Evolutionary conservation across 2,797 vertebrate genomes (phyloP).

Genomic region (Helicolenus hilgendorfi): DNA sequence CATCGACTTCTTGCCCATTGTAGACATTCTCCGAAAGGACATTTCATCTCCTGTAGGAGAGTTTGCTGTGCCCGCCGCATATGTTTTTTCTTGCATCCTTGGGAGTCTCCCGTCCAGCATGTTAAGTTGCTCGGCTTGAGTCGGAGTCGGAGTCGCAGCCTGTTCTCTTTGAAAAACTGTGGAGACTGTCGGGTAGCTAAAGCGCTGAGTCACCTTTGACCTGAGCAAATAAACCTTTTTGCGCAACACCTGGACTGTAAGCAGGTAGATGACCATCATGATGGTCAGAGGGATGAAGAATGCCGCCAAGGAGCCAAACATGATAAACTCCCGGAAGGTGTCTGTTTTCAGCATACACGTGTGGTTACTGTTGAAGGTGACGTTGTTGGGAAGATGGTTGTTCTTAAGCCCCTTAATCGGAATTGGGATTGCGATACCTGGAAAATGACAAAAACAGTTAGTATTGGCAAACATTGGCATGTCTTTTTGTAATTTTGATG

Average conservation of each 20-base stretch:
- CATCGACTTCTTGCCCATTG: constrained; percentile 95
- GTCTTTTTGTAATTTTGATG: background rate
- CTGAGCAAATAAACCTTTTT: constrained; percentile 95
- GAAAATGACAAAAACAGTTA: constrained; percentile 61
- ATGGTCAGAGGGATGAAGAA: constrained; percentile 96
- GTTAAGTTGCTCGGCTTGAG: constrained; percentile 89
- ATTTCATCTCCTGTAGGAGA: constrained; percentile 77
- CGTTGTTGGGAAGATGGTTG: constrained; percentile 79
- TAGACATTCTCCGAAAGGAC: constrained; percentile 92
- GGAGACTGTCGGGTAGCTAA: constrained; percentile 90
- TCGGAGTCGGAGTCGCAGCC: constrained; percentile 79
- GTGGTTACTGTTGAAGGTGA: constrained; percentile 92
- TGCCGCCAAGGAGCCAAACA: constrained; percentile 95
- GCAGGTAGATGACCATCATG: constrained; percentile 97
- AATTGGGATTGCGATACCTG: constrained; percentile 96
- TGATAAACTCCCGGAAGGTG: constrained; percentile 94
- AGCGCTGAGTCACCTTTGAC: constrained; percentile 91
- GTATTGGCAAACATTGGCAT: background rate
- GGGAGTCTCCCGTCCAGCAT: constrained; percentile 88
- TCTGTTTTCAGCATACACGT: constrained; percentile 92
- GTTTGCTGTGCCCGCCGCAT: background rate
- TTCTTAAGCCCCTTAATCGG: constrained; percentile 94
- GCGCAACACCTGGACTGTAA: constrained; percentile 95
- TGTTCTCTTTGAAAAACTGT: constrained; percentile 93
- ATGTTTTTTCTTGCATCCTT: constrained; percentile 72